phyloP scores from a whole-genome alignment of 2,888 invertebrate species.

The Metellina segmentata region DNA sequence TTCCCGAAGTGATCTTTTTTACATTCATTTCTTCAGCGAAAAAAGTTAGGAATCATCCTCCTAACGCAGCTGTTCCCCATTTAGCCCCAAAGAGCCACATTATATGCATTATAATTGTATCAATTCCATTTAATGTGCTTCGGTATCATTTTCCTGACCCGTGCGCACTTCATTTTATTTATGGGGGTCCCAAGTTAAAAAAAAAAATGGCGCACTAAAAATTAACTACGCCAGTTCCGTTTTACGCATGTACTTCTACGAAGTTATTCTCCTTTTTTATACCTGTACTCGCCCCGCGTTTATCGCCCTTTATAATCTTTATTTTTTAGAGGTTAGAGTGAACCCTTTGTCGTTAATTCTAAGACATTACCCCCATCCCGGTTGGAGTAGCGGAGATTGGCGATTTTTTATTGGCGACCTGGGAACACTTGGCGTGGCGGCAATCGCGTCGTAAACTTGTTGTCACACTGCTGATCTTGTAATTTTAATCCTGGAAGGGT shows the following conservation, averaged over 20 bases:
- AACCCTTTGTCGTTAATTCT: conserved; percentile 50
- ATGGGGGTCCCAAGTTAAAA: background rate
- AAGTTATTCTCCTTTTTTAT: conserved; percentile 62
- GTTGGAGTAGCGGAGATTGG: conserved; percentile 44
- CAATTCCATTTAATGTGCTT: conserved; percentile 27
- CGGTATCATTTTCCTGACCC: conserved; percentile 29
- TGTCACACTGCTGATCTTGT: conserved; percentile 58
- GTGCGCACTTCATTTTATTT: conserved; percentile 10
- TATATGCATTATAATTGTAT: conserved; percentile 29
- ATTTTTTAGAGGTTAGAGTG: conserved; percentile 46
- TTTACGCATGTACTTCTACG: conserved; percentile 21
- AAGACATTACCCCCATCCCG: conserved; percentile 40
- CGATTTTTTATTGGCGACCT: conserved; percentile 64
- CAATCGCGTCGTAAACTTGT: conserved; percentile 70
- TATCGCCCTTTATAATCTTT: conserved; percentile 71
- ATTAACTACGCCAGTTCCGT: conserved; percentile 45
- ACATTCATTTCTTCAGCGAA: background rate
- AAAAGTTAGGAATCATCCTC: background rate
- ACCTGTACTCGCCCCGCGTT: conserved; percentile 34
- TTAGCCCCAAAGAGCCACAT: background rate
- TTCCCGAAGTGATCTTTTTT: background rate
- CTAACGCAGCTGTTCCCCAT: background rate
- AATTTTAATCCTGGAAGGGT: conserved; percentile 28
- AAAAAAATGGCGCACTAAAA: conserved; percentile 34
- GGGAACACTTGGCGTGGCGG: conserved; percentile 63